Evolutionary conservation across 2,797 vertebrate genomes (phyloP).

Genomic region (Emydoidea blandingii): DNA sequence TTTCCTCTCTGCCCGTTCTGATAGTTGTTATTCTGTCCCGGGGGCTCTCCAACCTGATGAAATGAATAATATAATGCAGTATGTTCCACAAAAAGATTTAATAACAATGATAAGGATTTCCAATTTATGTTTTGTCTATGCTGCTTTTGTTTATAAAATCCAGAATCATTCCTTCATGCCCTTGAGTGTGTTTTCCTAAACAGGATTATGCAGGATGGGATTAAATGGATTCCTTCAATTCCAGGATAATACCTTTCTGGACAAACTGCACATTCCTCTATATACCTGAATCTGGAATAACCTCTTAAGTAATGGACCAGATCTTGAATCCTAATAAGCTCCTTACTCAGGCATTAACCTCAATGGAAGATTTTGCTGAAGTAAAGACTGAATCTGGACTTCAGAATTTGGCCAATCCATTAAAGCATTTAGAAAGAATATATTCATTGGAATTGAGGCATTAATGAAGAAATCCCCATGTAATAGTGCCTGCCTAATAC

Average conservation of each 20-base stretch:
- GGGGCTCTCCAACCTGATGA: constrained; percentile 23
- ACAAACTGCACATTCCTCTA: neutral
- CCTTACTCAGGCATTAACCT: neutral
- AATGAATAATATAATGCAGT: constrained; percentile 46
- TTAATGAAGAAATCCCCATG: neutral
- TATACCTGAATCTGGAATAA: neutral
- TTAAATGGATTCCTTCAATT: constrained; percentile 48
- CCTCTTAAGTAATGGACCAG: neutral
- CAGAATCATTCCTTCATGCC: neutral
- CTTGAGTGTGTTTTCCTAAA: neutral
- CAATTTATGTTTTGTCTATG: neutral
- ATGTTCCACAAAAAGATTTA: neutral
- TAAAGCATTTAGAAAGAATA: neutral
- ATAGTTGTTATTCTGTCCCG: constrained; percentile 25
- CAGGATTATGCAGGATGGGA: constrained; percentile 9
- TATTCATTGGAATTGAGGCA: neutral
- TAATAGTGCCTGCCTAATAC: neutral
- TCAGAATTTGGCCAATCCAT: neutral
- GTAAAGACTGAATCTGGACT: neutral
- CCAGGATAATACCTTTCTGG: constrained; percentile 12
- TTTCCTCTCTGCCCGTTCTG: constrained; percentile 59
- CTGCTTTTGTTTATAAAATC: constrained; percentile 17
- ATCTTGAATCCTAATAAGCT: neutral
- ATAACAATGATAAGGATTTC: constrained; percentile 64
- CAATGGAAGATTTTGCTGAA: neutral